These are phyloP conservation scores for Orthosia gothica DNA, from an alignment of 2,888 invertebrate genomes.

Conservation along the genomic window DNA sequence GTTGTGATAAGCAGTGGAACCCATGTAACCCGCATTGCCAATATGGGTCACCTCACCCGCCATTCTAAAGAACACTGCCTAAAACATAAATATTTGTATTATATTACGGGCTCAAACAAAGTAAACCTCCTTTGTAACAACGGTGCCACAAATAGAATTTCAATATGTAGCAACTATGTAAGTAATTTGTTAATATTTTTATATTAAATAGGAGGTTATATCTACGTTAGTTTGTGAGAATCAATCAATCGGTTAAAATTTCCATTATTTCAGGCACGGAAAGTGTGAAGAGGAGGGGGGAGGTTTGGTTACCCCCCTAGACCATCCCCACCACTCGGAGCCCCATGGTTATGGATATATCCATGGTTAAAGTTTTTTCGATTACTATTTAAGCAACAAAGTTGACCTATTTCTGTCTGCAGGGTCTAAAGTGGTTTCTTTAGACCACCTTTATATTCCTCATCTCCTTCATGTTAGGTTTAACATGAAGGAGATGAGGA, in stretches of 20 bases:
- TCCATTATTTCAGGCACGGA: too few species aligned
- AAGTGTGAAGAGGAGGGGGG: too few species aligned
- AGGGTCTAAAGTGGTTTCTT: too few species aligned
- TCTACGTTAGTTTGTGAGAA: neutral
- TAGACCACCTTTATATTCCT: too few species aligned
- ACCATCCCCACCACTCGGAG: too few species aligned
- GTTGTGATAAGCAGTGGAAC: conserved; percentile 10
- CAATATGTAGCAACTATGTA: neutral
- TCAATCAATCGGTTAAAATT: neutral
- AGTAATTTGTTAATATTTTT: neutral
- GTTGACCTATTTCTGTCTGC: too few species aligned
- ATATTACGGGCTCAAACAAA: conserved; percentile 28
- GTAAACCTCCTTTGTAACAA: conserved; percentile 17
- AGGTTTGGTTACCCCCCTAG: too few species aligned
- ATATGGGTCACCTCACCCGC: neutral
- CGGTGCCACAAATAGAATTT: conserved; percentile 20
- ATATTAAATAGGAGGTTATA: neutral
- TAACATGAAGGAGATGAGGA: too few species aligned
- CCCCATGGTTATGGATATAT: too few species aligned
- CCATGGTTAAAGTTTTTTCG: too few species aligned
- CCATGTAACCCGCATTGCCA: conserved; percentile 23
- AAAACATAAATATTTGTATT: conserved; percentile 33
- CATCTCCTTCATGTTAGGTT: too few species aligned
- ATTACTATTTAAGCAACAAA: too few species aligned
- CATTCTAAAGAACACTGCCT: neutral